Evolutionary conservation across 2,888 invertebrate species (phyloP).

Genomic region (Dolichopus griseipennis): DNA sequence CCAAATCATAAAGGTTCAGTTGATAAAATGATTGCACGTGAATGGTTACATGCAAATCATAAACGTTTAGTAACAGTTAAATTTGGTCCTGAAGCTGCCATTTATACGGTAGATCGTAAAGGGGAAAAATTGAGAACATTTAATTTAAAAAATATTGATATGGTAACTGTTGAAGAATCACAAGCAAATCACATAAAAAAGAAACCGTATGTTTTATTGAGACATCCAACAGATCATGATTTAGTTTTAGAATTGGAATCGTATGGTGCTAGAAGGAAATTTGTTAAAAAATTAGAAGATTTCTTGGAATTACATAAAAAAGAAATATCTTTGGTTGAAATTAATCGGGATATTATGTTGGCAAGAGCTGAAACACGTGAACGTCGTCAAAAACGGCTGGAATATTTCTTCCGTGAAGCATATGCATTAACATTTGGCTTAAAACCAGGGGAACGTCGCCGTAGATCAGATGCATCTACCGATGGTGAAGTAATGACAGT

Average conservation of each 20-base stretch:
- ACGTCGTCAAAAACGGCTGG: conserved; percentile 80
- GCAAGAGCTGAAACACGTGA: conserved; percentile 90
- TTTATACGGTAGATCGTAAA: conserved; percentile 82
- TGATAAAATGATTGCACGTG: conserved; percentile 86
- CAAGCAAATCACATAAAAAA: conserved; percentile 62
- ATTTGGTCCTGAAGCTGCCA: conserved; percentile 78
- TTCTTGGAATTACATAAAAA: conserved; percentile 78
- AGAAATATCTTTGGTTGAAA: conserved; percentile 62
- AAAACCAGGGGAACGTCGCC: conserved; percentile 69
- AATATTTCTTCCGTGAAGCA: conserved; percentile 93
- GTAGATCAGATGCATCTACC: conserved; percentile 60
- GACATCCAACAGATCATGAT: conserved; percentile 84
- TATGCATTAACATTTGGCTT: conserved; percentile 88
- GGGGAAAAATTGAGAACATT: conserved; percentile 83
- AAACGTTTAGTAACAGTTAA: conserved; percentile 81
- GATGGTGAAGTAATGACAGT: conserved; percentile 84
- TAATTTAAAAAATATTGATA: conserved; percentile 64
- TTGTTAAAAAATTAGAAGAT: conserved; percentile 75
- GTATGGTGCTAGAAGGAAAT: conserved; percentile 68
- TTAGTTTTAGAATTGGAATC: conserved; percentile 86
- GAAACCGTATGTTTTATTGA: conserved; percentile 70
- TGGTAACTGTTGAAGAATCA: conserved; percentile 81
- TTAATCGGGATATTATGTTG: conserved; percentile 71
- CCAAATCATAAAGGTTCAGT: conserved; percentile 57
- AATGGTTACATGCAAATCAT: conserved; percentile 89